Percentiles rank a stretch among this genome's conserved stretches.
phyloP scores from a whole-genome alignment of 1,140 invertebrate genomes.

The Drosophila navojoa region DNA sequence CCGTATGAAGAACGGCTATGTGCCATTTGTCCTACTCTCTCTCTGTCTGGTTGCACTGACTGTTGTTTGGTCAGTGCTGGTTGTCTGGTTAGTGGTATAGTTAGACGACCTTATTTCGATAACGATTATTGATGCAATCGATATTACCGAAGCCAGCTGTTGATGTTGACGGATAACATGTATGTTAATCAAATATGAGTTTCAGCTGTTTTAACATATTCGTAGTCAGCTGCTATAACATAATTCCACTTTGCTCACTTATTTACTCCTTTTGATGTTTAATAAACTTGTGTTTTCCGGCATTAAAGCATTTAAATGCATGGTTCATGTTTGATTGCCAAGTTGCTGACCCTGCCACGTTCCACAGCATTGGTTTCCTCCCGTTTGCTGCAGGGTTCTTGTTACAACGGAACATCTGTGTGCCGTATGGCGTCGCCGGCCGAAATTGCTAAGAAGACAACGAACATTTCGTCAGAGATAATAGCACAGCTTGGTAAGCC shows the following conservation, averaged over 20 bases:
- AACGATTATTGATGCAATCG: background rate
- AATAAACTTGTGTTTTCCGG: background rate
- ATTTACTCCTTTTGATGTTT: background rate
- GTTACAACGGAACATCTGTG: constrained; percentile 9
- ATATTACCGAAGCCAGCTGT: background rate
- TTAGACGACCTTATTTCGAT: background rate
- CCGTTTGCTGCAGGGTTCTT: background rate
- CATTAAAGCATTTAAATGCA: constrained; percentile 33
- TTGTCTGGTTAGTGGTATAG: no score
- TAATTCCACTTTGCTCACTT: background rate
- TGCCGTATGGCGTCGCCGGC: constrained; percentile 19
- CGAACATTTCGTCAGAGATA: constrained; percentile 29
- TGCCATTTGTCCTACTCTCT: no score
- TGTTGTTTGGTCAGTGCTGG: no score
- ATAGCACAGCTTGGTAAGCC: constrained; percentile 83
- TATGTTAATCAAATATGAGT: background rate
- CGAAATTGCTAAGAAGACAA: constrained; percentile 6
- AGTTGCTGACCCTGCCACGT: constrained; percentile 15
- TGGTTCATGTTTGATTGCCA: constrained; percentile 21
- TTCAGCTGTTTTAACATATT: background rate
- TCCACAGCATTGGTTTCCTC: background rate
- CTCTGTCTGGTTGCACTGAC: no score
- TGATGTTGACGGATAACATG: background rate
- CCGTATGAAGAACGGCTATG: no score
- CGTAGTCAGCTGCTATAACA: constrained; percentile 20